These are phyloP conservation scores for Oenanthe melanoleuca DNA, from an alignment of 2,113 vertebrate species.

Conservation along the genomic window DNA sequence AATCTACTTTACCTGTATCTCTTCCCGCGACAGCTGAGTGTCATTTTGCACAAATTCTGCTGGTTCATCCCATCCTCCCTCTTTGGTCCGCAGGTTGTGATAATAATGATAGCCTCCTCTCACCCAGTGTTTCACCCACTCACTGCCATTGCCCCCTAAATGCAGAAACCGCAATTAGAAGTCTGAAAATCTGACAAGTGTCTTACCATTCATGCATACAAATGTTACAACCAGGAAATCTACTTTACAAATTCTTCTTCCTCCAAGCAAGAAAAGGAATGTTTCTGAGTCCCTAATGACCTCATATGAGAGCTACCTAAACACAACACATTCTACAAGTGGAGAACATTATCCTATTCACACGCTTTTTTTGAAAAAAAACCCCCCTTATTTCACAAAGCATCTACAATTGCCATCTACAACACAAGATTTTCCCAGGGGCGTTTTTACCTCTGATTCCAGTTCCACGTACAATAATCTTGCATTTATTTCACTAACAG, in stretches of 20 bases:
- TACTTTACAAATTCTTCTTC: neutral
- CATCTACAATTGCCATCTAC: neutral
- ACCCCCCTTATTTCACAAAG: neutral
- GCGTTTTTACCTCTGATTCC: neutral
- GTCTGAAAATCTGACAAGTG: neutral
- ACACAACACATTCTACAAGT: neutral
- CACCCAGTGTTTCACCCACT: slow-evolving; percentile 95
- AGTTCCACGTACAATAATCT: neutral
- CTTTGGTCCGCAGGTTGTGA: slow-evolving; percentile 83
- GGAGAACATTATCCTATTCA: neutral
- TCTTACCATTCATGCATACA: neutral
- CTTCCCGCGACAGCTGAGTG: slow-evolving; percentile 88
- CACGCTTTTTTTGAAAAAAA: neutral
- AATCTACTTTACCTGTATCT: slow-evolving; percentile 87
- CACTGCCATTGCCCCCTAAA: slow-evolving; percentile 85
- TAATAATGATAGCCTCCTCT: slow-evolving; percentile 96
- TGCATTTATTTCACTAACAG: neutral
- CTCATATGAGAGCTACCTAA: neutral
- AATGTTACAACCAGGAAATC: neutral
- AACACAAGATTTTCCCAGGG: neutral
- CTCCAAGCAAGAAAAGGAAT: neutral
- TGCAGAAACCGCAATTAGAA: neutral
- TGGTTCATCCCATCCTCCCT: slow-evolving; percentile 92
- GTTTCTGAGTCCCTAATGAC: neutral
- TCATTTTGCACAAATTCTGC: slow-evolving; percentile 84